Evolutionary conservation across 2,888 invertebrate genomes (phyloP).

Genomic region (Andrena bicolor): DNA sequence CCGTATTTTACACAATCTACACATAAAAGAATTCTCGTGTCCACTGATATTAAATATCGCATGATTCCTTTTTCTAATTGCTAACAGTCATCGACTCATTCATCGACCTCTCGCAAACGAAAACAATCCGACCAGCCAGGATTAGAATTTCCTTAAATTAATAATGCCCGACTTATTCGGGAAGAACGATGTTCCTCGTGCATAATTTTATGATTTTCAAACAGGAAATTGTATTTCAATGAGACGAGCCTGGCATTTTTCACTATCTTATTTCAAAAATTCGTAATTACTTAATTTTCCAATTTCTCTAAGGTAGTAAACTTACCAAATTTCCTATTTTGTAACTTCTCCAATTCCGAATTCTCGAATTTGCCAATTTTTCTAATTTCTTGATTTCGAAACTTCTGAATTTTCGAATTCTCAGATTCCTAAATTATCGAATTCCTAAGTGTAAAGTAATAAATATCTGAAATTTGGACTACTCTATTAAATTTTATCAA

Average conservation of each 20-base stretch:
- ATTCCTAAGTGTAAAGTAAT: no score
- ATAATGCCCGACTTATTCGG: constrained; percentile 13
- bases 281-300: neutral
- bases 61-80: constrained; percentile 36
- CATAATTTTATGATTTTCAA: neutral
- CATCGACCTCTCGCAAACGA: constrained; percentile 9
- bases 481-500: no score
- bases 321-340: neutral
- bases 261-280: neutral
- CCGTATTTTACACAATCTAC: constrained; percentile 76
- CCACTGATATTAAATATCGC: constrained; percentile 58
- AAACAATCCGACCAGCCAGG: constrained; percentile 1
- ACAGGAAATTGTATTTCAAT: neutral
- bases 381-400: neutral
- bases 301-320: neutral
- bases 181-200: neutral
- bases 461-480: no score
- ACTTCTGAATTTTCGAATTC: neutral
- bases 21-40: constrained; percentile 69
- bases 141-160: constrained; percentile 9
- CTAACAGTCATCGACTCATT: constrained; percentile 47
- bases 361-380: neutral
- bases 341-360: neutral
- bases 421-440: no score
- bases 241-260: neutral